A percentile compares a stretch with the other conserved stretches of the same genome.
phyloP scores from a whole-genome alignment of 2,113 vertebrate genomes.

The Salminus brasiliensis region DNA sequence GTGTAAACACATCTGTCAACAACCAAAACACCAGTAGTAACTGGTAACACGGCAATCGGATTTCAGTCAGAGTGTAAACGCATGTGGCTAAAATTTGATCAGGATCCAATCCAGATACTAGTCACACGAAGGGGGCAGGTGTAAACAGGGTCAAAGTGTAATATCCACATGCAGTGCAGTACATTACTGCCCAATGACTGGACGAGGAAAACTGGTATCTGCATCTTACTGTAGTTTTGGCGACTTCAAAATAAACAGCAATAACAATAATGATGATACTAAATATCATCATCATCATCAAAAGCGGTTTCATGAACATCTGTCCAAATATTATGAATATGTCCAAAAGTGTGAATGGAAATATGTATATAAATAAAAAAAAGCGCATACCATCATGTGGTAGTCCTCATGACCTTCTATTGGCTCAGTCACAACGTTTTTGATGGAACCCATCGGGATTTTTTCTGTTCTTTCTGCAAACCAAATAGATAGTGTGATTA shows the following conservation, averaged over 20 bases:
- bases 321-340: neutral
- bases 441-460: constrained; percentile 98
- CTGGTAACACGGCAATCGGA: no score
- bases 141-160: no score
- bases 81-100: no score
- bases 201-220: neutral
- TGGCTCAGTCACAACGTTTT: constrained; percentile 97
- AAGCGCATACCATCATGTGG: constrained; percentile 91
- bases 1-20: no score
- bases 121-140: no score
- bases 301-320: no score
- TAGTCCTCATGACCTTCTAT: constrained; percentile 98
- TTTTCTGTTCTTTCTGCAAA: constrained; percentile 96
- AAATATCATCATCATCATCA: constrained; percentile 99
- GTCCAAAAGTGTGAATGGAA: neutral
- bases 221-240: no score
- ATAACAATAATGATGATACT: no score
- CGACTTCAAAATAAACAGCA: no score
- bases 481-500: constrained; percentile 8
- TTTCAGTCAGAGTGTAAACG: no score
- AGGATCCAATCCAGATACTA: no score
- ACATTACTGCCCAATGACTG: neutral
- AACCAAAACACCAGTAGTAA: no score
- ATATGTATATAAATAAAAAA: neutral
- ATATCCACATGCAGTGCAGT: neutral